These are phyloP conservation scores for Bujurquina vittata DNA, from an alignment of 2,113 vertebrate species.

Conservation along the genomic window DNA sequence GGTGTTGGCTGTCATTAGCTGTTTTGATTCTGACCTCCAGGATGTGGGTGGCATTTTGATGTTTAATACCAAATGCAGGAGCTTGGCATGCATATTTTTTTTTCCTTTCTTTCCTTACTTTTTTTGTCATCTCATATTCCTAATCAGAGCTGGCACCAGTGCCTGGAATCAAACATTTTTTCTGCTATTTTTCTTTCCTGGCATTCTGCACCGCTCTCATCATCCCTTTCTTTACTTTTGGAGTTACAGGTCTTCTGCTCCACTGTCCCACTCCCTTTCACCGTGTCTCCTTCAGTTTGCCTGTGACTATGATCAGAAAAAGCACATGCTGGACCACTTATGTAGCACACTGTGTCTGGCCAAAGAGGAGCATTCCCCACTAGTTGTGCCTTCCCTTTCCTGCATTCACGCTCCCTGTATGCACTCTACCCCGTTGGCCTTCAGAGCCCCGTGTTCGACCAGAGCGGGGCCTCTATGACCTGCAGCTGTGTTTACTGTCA, in stretches of 20 bases:
- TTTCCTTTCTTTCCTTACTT: not conserved
- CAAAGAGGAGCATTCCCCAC: conserved; percentile 10
- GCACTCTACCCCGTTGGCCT: conserved; percentile 57
- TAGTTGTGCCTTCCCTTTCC: conserved; percentile 39
- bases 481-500: conserved; percentile 87
- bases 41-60: not conserved
- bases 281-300: conserved; percentile 6
- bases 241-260: conserved; percentile 1
- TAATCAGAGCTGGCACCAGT: not conserved
- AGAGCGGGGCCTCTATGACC: conserved; percentile 78
- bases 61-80: not conserved
- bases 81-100: not conserved
- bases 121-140: not conserved
- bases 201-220: not conserved
- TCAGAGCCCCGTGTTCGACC: conserved; percentile 72
- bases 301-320: conserved; percentile 13
- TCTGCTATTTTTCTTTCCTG: not conserved
- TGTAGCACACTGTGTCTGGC: not conserved
- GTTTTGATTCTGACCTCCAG: conserved; percentile 43
- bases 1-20: conserved; percentile 39
- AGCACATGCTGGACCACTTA: conserved; percentile 7
- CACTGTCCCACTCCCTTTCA: not conserved
- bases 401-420: conserved; percentile 43
- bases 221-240: not conserved
- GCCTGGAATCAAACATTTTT: not conserved